A percentile compares a stretch with the other conserved stretches of the same genome.
Conservation (phyloP, 2,113 vertebrate species). For the Pteruthius melanotis region DNA sequence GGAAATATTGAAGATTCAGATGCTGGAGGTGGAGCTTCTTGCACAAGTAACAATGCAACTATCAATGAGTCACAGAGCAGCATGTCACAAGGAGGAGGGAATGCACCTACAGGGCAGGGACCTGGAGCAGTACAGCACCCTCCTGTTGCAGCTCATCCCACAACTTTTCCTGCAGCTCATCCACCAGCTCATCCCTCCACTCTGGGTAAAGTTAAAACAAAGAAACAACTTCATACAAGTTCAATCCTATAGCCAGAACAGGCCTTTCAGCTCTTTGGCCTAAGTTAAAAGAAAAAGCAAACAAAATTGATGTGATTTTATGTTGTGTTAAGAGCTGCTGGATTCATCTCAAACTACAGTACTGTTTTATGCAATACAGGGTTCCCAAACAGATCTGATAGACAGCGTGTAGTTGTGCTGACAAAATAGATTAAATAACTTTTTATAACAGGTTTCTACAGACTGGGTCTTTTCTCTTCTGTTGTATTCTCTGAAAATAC, state of each 20-base stretch:
- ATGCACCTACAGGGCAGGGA: slow-evolving; percentile 69
- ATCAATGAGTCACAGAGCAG: slow-evolving; percentile 86
- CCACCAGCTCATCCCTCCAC: slow-evolving; percentile 49
- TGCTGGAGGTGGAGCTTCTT: slow-evolving; percentile 85
- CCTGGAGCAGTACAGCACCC: slow-evolving; percentile 77
- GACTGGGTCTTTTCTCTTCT: background rate
- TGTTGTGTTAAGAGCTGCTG: background rate
- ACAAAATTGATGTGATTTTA: background rate
- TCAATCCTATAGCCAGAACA: background rate
- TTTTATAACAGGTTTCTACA: rapidly evolving
- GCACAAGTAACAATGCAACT: slow-evolving; percentile 82
- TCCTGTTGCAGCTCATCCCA: slow-evolving; percentile 79
- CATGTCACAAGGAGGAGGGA: slow-evolving; percentile 71
- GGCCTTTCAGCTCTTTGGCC: background rate
- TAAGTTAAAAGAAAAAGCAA: background rate
- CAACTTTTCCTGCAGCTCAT: slow-evolving; percentile 72
- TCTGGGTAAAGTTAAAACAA: slow-evolving; percentile 40
- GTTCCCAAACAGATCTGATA: background rate
- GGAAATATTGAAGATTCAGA: slow-evolving; percentile 97
- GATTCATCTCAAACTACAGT: background rate
- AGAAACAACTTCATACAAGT: background rate
- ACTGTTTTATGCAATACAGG: background rate
- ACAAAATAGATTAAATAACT: background rate
- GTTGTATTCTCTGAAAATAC: background rate
- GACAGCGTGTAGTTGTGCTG: background rate